These are phyloP conservation scores for Drosophila hamatofila DNA, from an alignment of 2,888 invertebrate genomes.

Conservation along the genomic window DNA sequence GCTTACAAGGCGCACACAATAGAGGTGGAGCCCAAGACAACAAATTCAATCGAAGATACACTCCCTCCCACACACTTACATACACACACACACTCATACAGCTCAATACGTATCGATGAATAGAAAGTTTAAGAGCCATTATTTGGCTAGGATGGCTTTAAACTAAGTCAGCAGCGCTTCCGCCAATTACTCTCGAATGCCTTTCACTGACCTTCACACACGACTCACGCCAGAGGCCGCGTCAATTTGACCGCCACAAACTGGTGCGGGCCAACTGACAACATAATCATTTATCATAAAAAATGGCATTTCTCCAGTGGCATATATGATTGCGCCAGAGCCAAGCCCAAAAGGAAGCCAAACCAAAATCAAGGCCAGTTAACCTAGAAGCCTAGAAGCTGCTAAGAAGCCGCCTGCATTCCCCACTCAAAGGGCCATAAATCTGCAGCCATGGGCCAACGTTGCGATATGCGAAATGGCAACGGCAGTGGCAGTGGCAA, in stretches of 20 bases:
- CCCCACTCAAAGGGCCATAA: conserved; percentile 60
- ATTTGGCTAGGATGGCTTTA: conserved; percentile 36
- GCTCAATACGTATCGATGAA: conserved; percentile 51
- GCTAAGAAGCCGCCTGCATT: conserved; percentile 20
- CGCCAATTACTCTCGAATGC: conserved; percentile 56
- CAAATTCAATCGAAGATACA: conserved; percentile 39
- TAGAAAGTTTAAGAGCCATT: conserved; percentile 30
- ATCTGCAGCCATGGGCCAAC: conserved; percentile 61
- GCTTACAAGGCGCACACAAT: conserved; percentile 58
- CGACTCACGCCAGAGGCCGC: conserved; percentile 32
- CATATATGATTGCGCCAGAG: conserved; percentile 71
- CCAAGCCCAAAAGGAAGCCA: conserved; percentile 4
- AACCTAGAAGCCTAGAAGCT: conserved; percentile 18
- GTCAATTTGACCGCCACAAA: conserved; percentile 46
- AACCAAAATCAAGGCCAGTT: conserved; percentile 45
- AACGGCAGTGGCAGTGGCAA: no score
- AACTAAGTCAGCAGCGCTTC: conserved; percentile 19
- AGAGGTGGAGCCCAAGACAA: conserved; percentile 44
- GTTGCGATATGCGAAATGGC: conserved; percentile 75
- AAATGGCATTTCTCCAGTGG: conserved; percentile 76
- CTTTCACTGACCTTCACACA: conserved; percentile 70
- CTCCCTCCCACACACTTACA: not conserved
- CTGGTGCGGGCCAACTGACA: conserved; percentile 35
- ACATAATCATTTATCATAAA: conserved; percentile 79
- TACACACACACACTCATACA: conserved; percentile 3